phyloP scores from a whole-genome alignment of 2,888 invertebrate species.

The Tetropium fuscum region DNA sequence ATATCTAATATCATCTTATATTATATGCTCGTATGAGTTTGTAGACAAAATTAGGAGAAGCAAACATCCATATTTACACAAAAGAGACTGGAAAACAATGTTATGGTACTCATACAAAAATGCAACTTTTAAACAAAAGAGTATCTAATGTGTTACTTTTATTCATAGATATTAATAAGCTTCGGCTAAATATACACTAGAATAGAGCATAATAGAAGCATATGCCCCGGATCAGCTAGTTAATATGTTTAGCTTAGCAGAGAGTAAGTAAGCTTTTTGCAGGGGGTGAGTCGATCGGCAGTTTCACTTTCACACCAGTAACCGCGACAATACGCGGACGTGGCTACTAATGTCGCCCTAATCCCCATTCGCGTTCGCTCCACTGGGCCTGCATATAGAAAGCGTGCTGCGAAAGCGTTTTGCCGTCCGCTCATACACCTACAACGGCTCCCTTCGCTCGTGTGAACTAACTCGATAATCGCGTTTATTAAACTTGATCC shows the following conservation, averaged over 20 bases:
- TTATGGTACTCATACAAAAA: too few species aligned
- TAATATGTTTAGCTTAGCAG: conserved; percentile 55
- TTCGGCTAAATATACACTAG: not conserved
- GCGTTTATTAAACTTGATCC: conserved; percentile 56
- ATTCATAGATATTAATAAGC: too few species aligned
- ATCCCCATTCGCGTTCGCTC: conserved; percentile 55
- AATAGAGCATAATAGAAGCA: conserved; percentile 42
- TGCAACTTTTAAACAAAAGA: too few species aligned
- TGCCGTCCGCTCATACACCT: conserved; percentile 34
- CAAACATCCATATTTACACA: too few species aligned
- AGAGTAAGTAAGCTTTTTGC: conserved; percentile 42
- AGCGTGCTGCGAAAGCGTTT: conserved; percentile 21
- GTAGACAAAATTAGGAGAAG: too few species aligned
- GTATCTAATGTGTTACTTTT: too few species aligned
- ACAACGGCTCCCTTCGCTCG: conserved; percentile 49
- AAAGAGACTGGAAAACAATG: too few species aligned
- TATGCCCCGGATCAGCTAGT: conserved; percentile 58
- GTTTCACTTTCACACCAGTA: conserved; percentile 68
- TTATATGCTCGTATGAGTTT: too few species aligned
- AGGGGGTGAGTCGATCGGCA: conserved; percentile 48
- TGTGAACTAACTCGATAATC: conserved; percentile 58
- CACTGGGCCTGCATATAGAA: conserved; percentile 48
- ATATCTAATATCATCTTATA: too few species aligned
- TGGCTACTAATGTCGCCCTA: conserved; percentile 62
- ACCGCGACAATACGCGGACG: conserved; percentile 65